phyloP scores from a whole-genome alignment of 2,888 invertebrate species.

The Liodrosophila aerea region DNA sequence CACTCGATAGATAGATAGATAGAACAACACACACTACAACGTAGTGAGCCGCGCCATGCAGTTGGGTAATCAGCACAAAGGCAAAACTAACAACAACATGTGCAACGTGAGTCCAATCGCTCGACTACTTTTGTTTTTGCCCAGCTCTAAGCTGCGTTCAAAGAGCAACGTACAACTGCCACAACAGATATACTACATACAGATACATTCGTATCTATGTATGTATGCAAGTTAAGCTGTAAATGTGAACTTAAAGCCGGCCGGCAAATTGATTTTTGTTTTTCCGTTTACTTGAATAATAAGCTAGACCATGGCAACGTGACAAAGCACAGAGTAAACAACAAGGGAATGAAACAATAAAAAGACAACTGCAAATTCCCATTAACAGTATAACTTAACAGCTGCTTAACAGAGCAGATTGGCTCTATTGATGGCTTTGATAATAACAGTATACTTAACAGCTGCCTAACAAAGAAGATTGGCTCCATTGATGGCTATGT shows the following conservation, averaged over 20 bases:
- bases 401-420: no score
- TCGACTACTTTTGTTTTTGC: constrained; percentile 1
- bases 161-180: not conserved
- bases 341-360: no score
- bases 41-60: constrained; percentile 1
- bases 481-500: no score
- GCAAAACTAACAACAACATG: not conserved
- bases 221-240: no score
- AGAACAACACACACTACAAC: not conserved
- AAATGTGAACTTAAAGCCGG: constrained; percentile 10
- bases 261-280: constrained; percentile 5
- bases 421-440: no score
- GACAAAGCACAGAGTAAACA: no score
- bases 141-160: constrained; percentile 16
- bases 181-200: not conserved
- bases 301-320: no score
- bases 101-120: constrained; percentile 28
- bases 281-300: not conserved
- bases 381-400: no score
- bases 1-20: constrained; percentile 11
- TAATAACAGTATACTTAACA: no score
- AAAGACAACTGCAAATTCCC: no score
- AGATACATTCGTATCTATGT: no score
- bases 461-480: no score
- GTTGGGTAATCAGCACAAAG: constrained; percentile 31